Base-by-base conservation (phyloP, 2,113 vertebrate genomes). In the Dipodomys spectabilis region DNA sequence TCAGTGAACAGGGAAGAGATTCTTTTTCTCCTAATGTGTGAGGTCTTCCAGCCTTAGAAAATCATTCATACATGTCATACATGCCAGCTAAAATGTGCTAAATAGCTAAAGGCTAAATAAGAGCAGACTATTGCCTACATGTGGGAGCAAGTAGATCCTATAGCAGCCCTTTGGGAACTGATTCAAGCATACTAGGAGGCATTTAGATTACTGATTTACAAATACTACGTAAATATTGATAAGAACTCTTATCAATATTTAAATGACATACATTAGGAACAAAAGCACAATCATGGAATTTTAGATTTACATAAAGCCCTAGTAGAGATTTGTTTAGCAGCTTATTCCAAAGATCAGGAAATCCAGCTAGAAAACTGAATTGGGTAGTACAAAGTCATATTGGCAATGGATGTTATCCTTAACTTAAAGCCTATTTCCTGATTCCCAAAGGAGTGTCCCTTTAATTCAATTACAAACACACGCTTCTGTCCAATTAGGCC, bases 31-130 rank as follows among this genome's bases (percentile, higher is more conserved):
- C 44, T 53, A 74, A 62, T 44, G 15, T 12, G 6, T 95, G 74
- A 93, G 49, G 67, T 74, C 20, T 39, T 87, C 57, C 22, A 53
- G 20, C 27, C 81, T 77, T 73, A 82, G 39, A 86, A 84, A 94
- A 82, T 82, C 64, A 30, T 64, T 91, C 8, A 19, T 12, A 44
- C n/a, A 44, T 32, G 57, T 84, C 77, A 73, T 39, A 44, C 71
- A 53, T 30, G 75, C 49, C 71, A 6, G 53, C 45, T 80, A 30
- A 83, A 73, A 7, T 3, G 1, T 79, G 67, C 16, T 88, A 20
- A 91, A 28, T 27, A 71, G 45, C 19, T 35, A 72, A 68, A 16
- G 68, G 27, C 13, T 49, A 57, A 88, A n/a, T 49, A 80, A 82
- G 19, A 74, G 18, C 15, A 82, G 49, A 85, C 7, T 7, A 90